Evolutionary conservation across 2,797 vertebrate species (phyloP).

Genomic region (Clamator glandarius): DNA sequence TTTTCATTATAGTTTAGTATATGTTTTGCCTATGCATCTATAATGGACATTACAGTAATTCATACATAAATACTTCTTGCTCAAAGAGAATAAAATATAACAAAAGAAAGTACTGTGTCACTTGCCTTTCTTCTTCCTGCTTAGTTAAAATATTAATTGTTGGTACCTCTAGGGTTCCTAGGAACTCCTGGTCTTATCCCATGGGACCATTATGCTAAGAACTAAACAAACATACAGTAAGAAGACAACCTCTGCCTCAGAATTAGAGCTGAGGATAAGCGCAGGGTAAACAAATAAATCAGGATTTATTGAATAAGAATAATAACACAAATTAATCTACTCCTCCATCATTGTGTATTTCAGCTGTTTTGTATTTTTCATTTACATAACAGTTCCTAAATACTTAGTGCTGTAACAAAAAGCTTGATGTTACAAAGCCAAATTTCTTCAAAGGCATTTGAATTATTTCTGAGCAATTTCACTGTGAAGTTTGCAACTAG

Average conservation of each 20-base stretch:
- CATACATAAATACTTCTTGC: neutral
- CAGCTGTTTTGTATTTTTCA: neutral
- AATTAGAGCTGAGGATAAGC: neutral
- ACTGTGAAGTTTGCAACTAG: neutral
- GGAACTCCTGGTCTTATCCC: neutral
- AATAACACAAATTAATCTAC: neutral
- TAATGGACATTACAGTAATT: neutral
- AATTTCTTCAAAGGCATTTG: neutral
- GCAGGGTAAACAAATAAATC: neutral
- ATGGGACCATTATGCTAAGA: neutral
- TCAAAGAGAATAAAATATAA: neutral
- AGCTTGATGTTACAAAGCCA: neutral
- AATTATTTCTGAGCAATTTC: neutral
- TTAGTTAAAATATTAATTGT: neutral
- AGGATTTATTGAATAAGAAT: neutral
- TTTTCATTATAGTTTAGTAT: neutral
- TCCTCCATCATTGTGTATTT: neutral
- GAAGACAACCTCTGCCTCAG: neutral
- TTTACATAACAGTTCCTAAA: neutral
- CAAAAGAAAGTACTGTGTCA: neutral
- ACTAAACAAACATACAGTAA: neutral
- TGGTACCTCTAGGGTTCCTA: neutral
- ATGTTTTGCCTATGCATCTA: neutral
- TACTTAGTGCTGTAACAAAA: neutral
- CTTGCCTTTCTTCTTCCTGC: neutral